Base-by-base conservation (phyloP, 2,113 vertebrate genomes). In the Chamaetylas fuelleborni region DNA sequence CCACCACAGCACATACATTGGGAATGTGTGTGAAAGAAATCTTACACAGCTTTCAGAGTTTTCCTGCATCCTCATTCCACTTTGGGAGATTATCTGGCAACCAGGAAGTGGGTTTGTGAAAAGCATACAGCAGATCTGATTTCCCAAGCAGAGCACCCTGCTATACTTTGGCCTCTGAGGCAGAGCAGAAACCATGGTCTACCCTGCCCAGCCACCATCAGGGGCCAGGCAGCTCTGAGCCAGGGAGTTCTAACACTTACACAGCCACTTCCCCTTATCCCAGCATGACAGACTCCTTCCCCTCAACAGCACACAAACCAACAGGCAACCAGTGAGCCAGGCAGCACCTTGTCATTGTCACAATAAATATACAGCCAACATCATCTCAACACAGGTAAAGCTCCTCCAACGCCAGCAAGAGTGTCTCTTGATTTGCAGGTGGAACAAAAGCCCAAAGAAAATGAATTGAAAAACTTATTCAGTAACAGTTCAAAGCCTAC, bases 401-500 rank as follows among this genome's bases (percentile, higher is more conserved):
- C 8, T 67, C 19, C 45, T 45, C 24, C 78, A 66, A 22, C 22
- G 17, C 62, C 79, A 82, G 28, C 1, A 1, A 53, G 13, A 69
- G 18, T 0, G 0, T 34, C 1, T 4, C 71, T 85, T 73, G 74
- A 86, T 19, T 56, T 70, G 20, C 38, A 62, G 47, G 33, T 81
- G 3, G 43, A 83, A 84, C 33, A 85, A 81, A 93, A 93, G 51
- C 22, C 42, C 2, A 2, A 88, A 88, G 50, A 91, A 62, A 81
- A 88, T 6, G 0, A 90, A 72, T 29, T 88, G 65, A 86, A 82
- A 90, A 93, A 71, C 81, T 36, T 45, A 81, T 40, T 78, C 64
- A 86, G 56, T 56, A 88, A 43, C 26, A 89, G 77, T 86, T 97
- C 91, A 95, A 97, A 93, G 80, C n/a, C 47, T 81, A 43, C 26